phyloP scores from a whole-genome alignment of 1,140 invertebrate species.

The Caerostris extrusa region DNA sequence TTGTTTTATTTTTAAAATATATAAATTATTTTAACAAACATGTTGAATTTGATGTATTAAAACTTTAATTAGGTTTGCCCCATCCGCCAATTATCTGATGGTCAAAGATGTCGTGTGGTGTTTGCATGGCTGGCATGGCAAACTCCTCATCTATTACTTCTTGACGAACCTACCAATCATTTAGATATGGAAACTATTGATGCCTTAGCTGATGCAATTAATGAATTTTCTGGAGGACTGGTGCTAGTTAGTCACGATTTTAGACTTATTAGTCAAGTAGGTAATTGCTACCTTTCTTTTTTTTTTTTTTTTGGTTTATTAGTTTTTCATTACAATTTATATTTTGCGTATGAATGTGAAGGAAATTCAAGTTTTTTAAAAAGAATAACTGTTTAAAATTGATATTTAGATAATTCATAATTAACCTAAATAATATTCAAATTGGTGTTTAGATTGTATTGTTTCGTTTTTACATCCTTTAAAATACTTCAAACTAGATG shows the following conservation, averaged over 20 bases:
- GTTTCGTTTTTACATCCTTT: too few species aligned
- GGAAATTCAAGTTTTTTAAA: too few species aligned
- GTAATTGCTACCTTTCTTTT: slow-evolving; percentile 56
- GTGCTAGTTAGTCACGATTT: slow-evolving; percentile 99
- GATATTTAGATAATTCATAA: too few species aligned
- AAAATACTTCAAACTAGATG: too few species aligned
- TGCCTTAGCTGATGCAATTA: slow-evolving; percentile 97
- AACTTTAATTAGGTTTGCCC: slow-evolving; percentile 89
- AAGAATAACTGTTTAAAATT: too few species aligned
- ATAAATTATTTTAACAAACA: too few species aligned
- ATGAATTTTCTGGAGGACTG: slow-evolving; percentile 98
- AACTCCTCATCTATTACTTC: slow-evolving; percentile 84
- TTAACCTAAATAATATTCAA: too few species aligned
- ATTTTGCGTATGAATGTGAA: too few species aligned
- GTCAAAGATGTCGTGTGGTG: slow-evolving; percentile 98
- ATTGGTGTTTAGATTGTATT: too few species aligned
- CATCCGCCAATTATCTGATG: slow-evolving; percentile 98
- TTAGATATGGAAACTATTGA: slow-evolving; percentile 99
- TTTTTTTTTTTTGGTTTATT: background rate
- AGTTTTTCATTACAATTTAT: background rate
- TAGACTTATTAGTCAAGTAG: slow-evolving; percentile 97
- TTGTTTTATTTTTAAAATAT: too few species aligned
- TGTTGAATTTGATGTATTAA: background rate
- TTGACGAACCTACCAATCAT: slow-evolving; percentile 98
- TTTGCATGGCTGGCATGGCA: slow-evolving; percentile 93